These are phyloP conservation scores for Falco rusticolus DNA, from an alignment of 2,797 vertebrate species.

Conservation along the genomic window DNA sequence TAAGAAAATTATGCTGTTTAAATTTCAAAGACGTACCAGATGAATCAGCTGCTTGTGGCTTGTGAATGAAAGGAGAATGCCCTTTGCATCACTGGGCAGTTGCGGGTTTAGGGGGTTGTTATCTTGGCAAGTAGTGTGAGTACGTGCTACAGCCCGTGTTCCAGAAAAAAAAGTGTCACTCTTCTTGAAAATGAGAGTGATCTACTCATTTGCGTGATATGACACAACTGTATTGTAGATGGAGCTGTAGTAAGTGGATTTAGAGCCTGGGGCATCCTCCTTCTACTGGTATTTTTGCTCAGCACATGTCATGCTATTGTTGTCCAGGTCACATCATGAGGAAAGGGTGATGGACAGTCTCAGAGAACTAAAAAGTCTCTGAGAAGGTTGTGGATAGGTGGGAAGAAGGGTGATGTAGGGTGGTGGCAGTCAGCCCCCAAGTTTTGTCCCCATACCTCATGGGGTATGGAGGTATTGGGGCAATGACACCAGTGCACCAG, in stretches of 20 bases:
- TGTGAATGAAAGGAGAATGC: conserved; percentile 11
- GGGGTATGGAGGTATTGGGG: fast-evolving
- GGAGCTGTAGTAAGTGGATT: not conserved
- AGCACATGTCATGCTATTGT: not conserved
- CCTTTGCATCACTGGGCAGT: not conserved
- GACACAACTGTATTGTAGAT: not conserved
- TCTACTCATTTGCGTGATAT: conserved; percentile 20
- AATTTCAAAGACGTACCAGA: not conserved
- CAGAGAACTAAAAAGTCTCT: not conserved
- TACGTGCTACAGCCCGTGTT: conserved; percentile 5
- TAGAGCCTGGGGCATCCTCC: not conserved
- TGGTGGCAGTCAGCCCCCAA: not conserved
- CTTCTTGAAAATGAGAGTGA: conserved; percentile 51
- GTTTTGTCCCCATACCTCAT: not conserved
- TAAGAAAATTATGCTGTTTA: not conserved
- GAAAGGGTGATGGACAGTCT: not conserved
- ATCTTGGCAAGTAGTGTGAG: conserved; percentile 2
- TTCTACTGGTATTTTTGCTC: not conserved
- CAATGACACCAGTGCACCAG: fast-evolving
- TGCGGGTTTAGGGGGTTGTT: not conserved
- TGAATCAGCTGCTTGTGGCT: conserved; percentile 3
- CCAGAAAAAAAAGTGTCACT: conserved; percentile 33
- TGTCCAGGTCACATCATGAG: not conserved
- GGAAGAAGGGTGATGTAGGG: not conserved
- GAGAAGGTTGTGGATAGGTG: not conserved